Evolutionary conservation across 2,888 invertebrate genomes (phyloP).

Genomic region (Philopedon plagiatum): DNA sequence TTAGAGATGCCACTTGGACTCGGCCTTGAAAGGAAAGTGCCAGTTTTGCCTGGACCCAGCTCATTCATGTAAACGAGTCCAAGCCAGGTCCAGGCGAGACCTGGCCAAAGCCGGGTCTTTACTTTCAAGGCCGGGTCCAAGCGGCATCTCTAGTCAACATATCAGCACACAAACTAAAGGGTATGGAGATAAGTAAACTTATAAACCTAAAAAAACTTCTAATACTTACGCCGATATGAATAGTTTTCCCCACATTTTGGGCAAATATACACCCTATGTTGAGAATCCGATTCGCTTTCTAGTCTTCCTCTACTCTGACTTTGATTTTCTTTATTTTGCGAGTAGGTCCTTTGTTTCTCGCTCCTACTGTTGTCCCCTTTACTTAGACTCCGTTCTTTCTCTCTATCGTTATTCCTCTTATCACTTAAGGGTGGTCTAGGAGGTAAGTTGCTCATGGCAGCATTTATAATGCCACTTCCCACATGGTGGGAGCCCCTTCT

Average conservation of each 20-base stretch:
- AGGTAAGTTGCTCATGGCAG: conserved; percentile 3
- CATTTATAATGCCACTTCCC: neutral
- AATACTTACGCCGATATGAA: conserved; percentile 21
- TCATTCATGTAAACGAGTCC: no score
- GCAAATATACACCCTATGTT: conserved; percentile 31
- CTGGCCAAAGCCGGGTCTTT: no score
- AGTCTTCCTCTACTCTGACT: neutral
- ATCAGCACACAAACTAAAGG: no score
- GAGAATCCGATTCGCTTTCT: neutral
- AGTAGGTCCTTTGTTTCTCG: neutral
- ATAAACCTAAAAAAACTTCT: neutral
- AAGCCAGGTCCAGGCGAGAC: no score
- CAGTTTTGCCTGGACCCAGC: no score
- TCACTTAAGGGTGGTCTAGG: neutral
- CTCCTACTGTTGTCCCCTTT: neutral
- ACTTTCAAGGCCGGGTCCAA: no score
- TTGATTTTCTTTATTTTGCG: neutral
- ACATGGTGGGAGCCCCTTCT: neutral
- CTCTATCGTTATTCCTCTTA: conserved; percentile 1
- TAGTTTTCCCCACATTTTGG: conserved; percentile 30
- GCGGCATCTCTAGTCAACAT: no score
- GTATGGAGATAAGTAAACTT: no score
- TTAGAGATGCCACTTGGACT: no score
- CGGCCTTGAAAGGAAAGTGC: no score
- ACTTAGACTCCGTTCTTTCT: neutral